Conservation (phyloP, 2,888 invertebrate genomes). For the Erynnis tages region DNA sequence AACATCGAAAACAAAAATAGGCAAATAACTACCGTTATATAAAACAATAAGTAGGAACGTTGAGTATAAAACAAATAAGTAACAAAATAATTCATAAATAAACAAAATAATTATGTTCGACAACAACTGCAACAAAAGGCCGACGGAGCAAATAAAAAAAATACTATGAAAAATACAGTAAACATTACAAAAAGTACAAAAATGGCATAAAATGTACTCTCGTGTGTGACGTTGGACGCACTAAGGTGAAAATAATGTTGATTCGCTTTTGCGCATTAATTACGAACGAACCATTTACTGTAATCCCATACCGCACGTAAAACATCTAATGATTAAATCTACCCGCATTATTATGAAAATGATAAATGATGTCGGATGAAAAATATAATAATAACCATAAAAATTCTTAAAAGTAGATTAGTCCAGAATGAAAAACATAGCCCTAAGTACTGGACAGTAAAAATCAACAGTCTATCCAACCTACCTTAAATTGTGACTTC, state of each 20-base stretch:
- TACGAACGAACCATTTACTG: constrained; percentile 12
- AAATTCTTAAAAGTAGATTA: constrained; percentile 25
- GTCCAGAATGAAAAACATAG: constrained; percentile 21
- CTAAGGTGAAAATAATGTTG: not conserved
- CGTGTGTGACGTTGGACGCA: constrained; percentile 10
- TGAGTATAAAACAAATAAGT: constrained; percentile 18
- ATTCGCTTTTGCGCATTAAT: not conserved
- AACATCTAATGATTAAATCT: constrained; percentile 17
- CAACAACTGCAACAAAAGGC: constrained; percentile 24
- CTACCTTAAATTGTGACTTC: constrained; percentile 53
- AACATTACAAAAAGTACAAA: constrained; percentile 45
- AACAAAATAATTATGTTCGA: constrained; percentile 1
- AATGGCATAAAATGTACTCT: constrained; percentile 32
- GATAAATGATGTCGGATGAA: constrained; percentile 16
- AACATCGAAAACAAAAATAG: constrained; percentile 8
- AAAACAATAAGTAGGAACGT: constrained; percentile 23
- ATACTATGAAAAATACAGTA: constrained; percentile 27
- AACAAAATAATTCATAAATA: constrained; percentile 27
- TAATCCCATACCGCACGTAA: constrained; percentile 20
- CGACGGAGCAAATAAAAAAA: constrained; percentile 8
- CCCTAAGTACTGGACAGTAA: constrained; percentile 41
- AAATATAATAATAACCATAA: constrained; percentile 9
- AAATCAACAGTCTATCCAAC: constrained; percentile 45
- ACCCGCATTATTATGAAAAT: constrained; percentile 23
- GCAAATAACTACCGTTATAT: constrained; percentile 12